Conservation (phyloP, 2,888 invertebrate species). For the Drosophila austrosaltans region DNA sequence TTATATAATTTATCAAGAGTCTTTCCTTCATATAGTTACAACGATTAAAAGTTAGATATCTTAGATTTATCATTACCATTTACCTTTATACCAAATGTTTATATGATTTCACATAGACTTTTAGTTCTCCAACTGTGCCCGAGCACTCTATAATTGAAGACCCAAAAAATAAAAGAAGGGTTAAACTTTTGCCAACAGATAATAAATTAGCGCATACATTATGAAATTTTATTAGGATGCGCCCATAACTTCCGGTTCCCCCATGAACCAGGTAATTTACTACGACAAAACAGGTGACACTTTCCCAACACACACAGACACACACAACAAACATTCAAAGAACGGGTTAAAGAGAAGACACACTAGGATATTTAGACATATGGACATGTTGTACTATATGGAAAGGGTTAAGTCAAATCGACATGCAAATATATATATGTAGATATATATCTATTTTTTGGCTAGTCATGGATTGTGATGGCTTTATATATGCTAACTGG, state of each 20-base stretch:
- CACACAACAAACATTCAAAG: not conserved
- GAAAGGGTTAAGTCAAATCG: slow-evolving; percentile 1
- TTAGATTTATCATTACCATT: too few species aligned
- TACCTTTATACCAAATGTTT: too few species aligned
- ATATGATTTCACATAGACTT: not conserved
- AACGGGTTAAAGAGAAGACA: slow-evolving; percentile 58
- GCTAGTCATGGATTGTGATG: slow-evolving; percentile 68
- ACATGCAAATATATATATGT: slow-evolving; percentile 50
- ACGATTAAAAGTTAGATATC: too few species aligned
- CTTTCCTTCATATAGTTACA: too few species aligned
- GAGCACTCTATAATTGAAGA: slow-evolving; percentile 34
- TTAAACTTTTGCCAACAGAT: slow-evolving; percentile 79
- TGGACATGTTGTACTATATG: not conserved
- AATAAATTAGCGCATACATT: slow-evolving; percentile 79
- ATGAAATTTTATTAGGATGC: slow-evolving; percentile 73
- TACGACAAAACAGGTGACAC: slow-evolving; percentile 64
- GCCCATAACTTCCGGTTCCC: slow-evolving; percentile 57
- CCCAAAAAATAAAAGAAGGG: slow-evolving; percentile 54
- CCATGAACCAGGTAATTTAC: slow-evolving; percentile 62
- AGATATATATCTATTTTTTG: not conserved
- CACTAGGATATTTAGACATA: slow-evolving; percentile 18
- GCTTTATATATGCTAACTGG: slow-evolving; percentile 56
- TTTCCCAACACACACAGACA: slow-evolving; percentile 57
- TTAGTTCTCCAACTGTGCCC: not conserved
- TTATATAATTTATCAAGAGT: too few species aligned